A percentile compares a stretch with the other conserved stretches of the same genome.
Evolutionary conservation across 2,113 vertebrate species (phyloP).

Genomic region (Eudyptes chrysolophus): DNA sequence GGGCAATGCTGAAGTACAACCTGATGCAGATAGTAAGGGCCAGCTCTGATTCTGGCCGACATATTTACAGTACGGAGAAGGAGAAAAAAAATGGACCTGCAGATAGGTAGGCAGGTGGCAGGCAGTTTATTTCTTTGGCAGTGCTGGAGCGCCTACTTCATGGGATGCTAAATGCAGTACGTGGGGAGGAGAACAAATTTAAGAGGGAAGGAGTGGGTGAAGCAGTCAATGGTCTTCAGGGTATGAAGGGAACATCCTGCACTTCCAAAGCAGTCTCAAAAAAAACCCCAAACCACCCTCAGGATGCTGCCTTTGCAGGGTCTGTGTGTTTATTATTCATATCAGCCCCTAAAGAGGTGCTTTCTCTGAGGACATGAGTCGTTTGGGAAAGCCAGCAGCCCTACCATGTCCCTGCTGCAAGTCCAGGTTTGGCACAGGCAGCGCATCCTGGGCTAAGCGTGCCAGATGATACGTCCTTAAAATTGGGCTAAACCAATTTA

Average conservation of each 20-base stretch:
- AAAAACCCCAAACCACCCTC: not conserved
- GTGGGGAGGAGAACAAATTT: constrained; percentile 40
- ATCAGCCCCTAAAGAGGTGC: not conserved
- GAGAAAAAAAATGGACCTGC: not conserved
- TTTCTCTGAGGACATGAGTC: not conserved
- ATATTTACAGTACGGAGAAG: not conserved
- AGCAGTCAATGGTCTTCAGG: constrained; percentile 1
- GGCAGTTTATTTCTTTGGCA: constrained; percentile 49
- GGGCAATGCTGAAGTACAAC: constrained; percentile 16
- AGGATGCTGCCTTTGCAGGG: not conserved
- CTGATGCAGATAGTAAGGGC: constrained; percentile 13
- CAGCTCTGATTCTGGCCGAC: constrained; percentile 19
- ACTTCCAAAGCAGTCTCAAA: not conserved
- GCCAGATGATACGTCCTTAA: not conserved
- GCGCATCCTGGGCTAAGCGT: rapidly evolving
- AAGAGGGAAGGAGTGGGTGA: constrained; percentile 27
- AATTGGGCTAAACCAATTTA: not conserved
- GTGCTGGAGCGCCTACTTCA: constrained; percentile 52
- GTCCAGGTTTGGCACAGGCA: not conserved
- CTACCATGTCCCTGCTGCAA: not conserved
- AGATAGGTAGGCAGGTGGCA: constrained; percentile 58
- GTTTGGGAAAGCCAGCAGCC: not conserved
- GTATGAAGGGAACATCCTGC: not conserved
- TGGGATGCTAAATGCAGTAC: constrained; percentile 41
- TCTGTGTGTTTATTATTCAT: not conserved